Evolutionary conservation across 2,888 invertebrate genomes (phyloP).

Genomic region (Hypena proboscidalis): DNA sequence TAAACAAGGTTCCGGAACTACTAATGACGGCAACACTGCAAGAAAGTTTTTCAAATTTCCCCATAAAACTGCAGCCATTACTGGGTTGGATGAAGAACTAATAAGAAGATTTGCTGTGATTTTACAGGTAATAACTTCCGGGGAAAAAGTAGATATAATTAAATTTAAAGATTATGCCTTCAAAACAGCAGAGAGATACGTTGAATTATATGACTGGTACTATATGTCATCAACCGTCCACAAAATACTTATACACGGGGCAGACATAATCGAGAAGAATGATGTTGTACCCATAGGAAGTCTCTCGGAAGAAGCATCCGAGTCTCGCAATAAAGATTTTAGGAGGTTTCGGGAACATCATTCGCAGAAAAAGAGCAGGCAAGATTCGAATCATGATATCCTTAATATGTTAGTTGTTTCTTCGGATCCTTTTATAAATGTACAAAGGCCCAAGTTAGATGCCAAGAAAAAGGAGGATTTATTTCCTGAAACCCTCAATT

Average conservation of each 20-base stretch:
- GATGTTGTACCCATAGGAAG: no score
- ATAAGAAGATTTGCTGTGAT: slow-evolving; percentile 1
- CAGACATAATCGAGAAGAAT: no score
- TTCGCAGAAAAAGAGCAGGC: slow-evolving; percentile 12
- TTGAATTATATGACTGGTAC: no score
- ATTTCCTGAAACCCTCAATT: no score
- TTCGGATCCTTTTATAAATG: slow-evolving; percentile 18
- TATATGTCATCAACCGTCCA: no score
- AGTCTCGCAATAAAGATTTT: slow-evolving; percentile 1
- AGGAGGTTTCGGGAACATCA: slow-evolving; percentile 1
- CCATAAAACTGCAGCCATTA: slow-evolving; percentile 30
- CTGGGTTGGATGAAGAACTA: slow-evolving; percentile 16
- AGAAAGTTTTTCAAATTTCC: slow-evolving; percentile 17
- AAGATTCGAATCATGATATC: slow-evolving; percentile 16
- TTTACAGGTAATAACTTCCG: not conserved
- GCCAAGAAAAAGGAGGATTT: not conserved
- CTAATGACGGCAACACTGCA: slow-evolving; percentile 13
- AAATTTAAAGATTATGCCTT: no score
- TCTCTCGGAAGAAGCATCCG: no score
- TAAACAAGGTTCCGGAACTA: slow-evolving; percentile 15
- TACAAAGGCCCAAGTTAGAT: slow-evolving; percentile 9
- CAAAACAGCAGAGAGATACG: no score
- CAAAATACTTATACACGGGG: no score
- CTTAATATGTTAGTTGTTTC: slow-evolving; percentile 18
- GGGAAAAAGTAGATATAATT: no score